Evolutionary conservation across 1,140 invertebrate species (phyloP), one percentile per base, ranked within the genome.

Genomic region (Mesaphorura yosii): DNA sequence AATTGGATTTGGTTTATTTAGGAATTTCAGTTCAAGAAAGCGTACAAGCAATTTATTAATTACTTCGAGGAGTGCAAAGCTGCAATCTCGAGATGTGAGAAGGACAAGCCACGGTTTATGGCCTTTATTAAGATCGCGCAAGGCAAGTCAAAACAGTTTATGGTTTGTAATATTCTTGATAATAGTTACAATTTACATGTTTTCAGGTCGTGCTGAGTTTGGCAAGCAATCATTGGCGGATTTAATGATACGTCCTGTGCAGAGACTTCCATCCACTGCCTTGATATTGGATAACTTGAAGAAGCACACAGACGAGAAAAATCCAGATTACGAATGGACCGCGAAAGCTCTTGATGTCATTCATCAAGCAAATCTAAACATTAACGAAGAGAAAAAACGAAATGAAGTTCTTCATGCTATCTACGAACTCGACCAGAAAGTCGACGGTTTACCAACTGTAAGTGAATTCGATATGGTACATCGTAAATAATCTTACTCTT

Each of bases 351-450:
- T 94, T 59, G 82, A 79, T 63, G 80, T 82, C 60, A 81, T 97
- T 64, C 84, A 88, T 66, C 85, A 92, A 76, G 90, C 95, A 15
- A 91, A 93, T 80, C 86, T 84, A 58, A 83, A 92, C 67, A 94
- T 97, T 48, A 97, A 98, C 70, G 91, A 97, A 74, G 90, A 95
- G 68, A 97, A 95, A 70, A 75, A 91, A 59, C 89, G 86, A 72
- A 93, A 90, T 7, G 93, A 97, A 70, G 85, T 85, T 1, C 88
- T 93, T 69, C 76, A 95, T 64, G 88, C 84, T 58, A 86, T 97
- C 76, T 98, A 97, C 73, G 89, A 95, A 71, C 91, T 96, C 52
- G 88, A 94, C 69, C 92, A 96, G 70, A 90, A 96, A 67, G 96
- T 98, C 65, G 91, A 97, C 66, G 90, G 92, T 65, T 96, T 91